Conservation (phyloP, 1,140 invertebrate genomes). For the Drosophila biarmipes region DNA sequence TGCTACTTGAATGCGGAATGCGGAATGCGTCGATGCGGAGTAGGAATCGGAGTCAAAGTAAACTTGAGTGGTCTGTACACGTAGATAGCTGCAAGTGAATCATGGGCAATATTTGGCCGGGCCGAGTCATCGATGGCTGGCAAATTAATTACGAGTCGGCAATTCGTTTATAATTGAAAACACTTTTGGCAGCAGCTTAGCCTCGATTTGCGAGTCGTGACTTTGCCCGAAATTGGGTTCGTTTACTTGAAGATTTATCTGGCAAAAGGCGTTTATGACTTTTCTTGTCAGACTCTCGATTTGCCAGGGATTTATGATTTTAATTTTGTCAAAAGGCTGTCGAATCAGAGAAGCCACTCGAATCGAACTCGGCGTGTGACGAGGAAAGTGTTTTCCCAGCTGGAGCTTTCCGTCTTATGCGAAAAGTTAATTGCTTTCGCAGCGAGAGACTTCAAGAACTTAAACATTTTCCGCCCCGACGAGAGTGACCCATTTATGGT, state of each 20-base stretch:
- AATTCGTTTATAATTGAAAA: constrained; percentile 50
- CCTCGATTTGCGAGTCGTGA: constrained; percentile 61
- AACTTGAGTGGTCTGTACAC: constrained; percentile 35
- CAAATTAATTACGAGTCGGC: constrained; percentile 57
- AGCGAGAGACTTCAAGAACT: constrained; percentile 22
- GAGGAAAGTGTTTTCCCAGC: constrained; percentile 34
- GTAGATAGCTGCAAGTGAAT: constrained; percentile 14
- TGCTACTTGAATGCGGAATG: constrained; percentile 69
- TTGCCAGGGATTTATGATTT: constrained; percentile 25
- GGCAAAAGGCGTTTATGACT: constrained; percentile 12
- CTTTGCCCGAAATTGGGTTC: constrained; percentile 61
- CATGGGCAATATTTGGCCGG: constrained; percentile 26
- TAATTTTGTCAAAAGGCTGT: constrained; percentile 17
- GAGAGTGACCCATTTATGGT: constrained; percentile 58
- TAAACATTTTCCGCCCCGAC: constrained; percentile 42
- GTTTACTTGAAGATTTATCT: constrained; percentile 58
- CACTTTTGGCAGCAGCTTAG: constrained; percentile 37
- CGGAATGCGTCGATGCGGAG: constrained; percentile 39
- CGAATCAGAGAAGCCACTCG: constrained; percentile 29
- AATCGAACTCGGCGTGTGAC: constrained; percentile 33
- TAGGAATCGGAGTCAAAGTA: constrained; percentile 37
- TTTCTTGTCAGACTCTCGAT: background rate
- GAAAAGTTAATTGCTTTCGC: constrained; percentile 55
- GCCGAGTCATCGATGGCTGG: constrained; percentile 39
- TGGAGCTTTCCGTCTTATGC: constrained; percentile 26